Evolutionary conservation across 2,797 vertebrate species (phyloP).

Genomic region (Hippopotamyrus pictus): DNA sequence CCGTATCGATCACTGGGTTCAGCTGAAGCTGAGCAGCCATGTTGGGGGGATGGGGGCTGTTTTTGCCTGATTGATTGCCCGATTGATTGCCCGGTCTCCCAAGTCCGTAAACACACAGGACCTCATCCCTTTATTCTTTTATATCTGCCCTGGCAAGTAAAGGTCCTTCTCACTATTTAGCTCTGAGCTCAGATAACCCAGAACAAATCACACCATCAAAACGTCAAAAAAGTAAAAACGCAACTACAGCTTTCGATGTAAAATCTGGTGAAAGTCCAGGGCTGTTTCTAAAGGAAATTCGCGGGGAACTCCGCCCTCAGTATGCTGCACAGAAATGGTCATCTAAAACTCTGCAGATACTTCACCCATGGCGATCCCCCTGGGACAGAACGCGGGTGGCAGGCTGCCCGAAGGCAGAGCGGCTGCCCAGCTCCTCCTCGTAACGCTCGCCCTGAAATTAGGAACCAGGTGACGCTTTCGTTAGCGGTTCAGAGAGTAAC

Average conservation of each 20-base stretch:
- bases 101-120: constrained; percentile 31
- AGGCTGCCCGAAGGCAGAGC: background rate
- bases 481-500: background rate
- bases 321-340: background rate
- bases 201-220: background rate
- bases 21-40: constrained; percentile 16
- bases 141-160: background rate
- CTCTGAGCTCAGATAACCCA: background rate
- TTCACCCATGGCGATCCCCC: background rate
- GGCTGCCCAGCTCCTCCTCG: background rate
- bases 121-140: background rate
- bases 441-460: background rate
- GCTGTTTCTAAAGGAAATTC: background rate
- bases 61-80: constrained; percentile 33
- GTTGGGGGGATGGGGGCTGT: constrained; percentile 19
- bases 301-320: background rate
- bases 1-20: constrained; percentile 31
- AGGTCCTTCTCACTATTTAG: background rate
- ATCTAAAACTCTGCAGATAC: background rate
- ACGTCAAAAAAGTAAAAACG: background rate
- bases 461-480: background rate
- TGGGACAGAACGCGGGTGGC: background rate
- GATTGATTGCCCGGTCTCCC: constrained; percentile 37
- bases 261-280: background rate
- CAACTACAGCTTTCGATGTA: background rate